Conservation (phyloP, 2,797 vertebrate genomes). For the Lophotriccus pileatus region DNA sequence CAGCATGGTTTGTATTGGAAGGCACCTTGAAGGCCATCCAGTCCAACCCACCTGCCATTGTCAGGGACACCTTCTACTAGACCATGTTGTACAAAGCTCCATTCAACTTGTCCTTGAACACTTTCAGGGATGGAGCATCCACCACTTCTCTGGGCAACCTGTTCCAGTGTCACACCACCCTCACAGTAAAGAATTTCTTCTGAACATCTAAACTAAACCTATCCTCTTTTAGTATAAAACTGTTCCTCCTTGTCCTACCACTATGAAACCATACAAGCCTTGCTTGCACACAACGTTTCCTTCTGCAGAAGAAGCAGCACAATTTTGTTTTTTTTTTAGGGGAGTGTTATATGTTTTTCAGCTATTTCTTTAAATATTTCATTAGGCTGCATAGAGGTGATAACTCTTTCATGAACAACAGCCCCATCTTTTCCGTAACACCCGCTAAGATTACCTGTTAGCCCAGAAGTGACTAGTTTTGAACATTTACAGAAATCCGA, state of each 20-base stretch:
- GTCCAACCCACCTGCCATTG: neutral
- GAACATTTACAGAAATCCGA: neutral
- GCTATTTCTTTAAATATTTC: neutral
- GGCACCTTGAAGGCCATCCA: neutral
- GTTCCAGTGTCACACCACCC: neutral
- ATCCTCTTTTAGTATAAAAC: neutral
- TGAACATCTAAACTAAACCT: neutral
- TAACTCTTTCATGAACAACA: neutral
- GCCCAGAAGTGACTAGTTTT: neutral
- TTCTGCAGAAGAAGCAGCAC: neutral
- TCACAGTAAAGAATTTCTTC: neutral
- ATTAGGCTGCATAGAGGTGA: neutral
- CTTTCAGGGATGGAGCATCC: neutral
- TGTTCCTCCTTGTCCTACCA: neutral
- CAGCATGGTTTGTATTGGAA: neutral
- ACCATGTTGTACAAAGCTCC: neutral
- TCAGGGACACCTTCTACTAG: neutral
- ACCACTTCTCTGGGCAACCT: neutral
- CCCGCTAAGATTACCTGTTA: neutral
- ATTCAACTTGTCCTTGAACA: neutral
- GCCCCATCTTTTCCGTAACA: neutral
- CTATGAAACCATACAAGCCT: fast-evolving
- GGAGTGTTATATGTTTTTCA: neutral
- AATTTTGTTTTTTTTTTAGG: neutral
- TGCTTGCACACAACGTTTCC: neutral